phyloP scores from a whole-genome alignment of 2,888 invertebrate species.

The Norana najaformis region DNA sequence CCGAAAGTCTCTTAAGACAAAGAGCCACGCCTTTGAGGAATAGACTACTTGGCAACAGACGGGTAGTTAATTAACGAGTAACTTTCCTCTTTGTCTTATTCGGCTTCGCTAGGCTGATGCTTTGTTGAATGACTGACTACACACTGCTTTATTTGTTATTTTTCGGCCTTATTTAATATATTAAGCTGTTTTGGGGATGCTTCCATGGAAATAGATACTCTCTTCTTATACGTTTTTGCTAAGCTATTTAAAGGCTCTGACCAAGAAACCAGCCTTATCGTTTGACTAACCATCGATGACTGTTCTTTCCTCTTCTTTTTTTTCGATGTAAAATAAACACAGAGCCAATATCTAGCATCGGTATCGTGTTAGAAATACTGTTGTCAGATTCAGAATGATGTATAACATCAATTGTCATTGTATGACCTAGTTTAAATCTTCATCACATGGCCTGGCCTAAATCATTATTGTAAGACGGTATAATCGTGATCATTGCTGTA shows the following conservation, averaged over 20 bases:
- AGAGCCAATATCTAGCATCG: neutral
- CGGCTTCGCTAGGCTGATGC: neutral
- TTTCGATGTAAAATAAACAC: neutral
- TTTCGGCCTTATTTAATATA: neutral
- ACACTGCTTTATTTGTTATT: neutral
- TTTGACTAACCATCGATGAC: no score
- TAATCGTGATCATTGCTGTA: no score
- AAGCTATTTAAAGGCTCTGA: neutral
- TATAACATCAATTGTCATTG: no score
- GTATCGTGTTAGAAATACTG: neutral
- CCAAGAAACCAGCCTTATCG: no score
- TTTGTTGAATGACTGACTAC: neutral
- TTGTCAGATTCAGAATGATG: neutral
- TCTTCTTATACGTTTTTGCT: neutral
- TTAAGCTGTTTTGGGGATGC: neutral
- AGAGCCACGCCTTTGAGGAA: neutral
- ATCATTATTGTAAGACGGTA: no score
- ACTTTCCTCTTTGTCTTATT: neutral
- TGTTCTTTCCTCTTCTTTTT: neutral
- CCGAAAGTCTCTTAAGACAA: no score
- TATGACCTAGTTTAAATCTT: no score
- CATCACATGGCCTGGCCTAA: no score
- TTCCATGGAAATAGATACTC: neutral
- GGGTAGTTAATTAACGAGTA: neutral
- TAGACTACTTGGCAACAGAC: neutral